phyloP scores from a whole-genome alignment of 2,797 vertebrate genomes.

The Streptopelia turtur region DNA sequence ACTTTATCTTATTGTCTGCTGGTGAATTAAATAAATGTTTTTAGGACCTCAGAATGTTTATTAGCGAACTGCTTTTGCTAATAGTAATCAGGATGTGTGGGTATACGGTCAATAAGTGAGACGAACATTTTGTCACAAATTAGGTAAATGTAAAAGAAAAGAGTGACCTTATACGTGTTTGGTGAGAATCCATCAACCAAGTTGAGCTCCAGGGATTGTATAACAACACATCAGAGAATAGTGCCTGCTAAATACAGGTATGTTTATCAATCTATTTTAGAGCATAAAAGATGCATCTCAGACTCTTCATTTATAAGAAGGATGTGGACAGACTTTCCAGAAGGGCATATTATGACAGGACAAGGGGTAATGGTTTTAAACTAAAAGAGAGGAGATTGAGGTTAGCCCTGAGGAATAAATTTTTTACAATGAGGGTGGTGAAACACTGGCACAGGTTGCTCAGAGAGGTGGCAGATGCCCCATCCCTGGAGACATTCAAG shows the following conservation, averaged over 20 bases:
- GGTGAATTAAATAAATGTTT: background rate
- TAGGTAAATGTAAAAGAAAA: background rate
- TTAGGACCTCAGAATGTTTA: background rate
- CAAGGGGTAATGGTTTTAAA: too few relatives aligned
- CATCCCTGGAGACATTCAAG: too few relatives aligned
- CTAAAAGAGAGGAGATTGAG: too few relatives aligned
- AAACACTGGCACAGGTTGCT: too few relatives aligned
- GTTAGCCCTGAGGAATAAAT: too few relatives aligned
- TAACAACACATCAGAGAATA: background rate
- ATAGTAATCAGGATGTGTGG: background rate
- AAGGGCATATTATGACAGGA: too few relatives aligned
- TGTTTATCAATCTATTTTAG: background rate
- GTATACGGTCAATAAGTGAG: background rate
- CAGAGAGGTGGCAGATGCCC: too few relatives aligned
- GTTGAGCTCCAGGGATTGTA: background rate
- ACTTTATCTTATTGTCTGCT: background rate
- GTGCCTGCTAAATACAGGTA: background rate
- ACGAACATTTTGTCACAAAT: background rate
- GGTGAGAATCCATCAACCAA: background rate
- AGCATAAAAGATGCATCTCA: background rate
- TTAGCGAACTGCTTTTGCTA: background rate
- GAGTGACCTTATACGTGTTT: accelerated
- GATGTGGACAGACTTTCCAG: too few relatives aligned
- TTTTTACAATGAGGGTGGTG: too few relatives aligned
- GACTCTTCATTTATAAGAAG: background rate